phyloP scores from a whole-genome alignment of 2,113 vertebrate genomes.

The Seriola aureovittata region DNA sequence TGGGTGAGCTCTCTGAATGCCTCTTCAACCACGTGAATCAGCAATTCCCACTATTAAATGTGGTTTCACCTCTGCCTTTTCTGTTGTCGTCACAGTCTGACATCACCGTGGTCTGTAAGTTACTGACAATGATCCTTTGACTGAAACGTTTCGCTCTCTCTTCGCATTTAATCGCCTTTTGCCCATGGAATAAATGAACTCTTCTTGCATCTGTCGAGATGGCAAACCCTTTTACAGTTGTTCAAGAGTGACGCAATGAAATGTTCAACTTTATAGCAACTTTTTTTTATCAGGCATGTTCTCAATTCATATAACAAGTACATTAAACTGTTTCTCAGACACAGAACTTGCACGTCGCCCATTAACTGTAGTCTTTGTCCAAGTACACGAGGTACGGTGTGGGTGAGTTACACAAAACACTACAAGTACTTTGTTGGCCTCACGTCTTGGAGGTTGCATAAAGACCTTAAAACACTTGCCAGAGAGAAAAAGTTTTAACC shows the following conservation, averaged over 20 bases:
- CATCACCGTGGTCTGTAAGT: background rate
- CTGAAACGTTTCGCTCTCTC: background rate
- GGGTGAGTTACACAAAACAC: background rate
- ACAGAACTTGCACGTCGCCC: background rate
- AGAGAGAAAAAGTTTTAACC: no score
- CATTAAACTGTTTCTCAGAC: background rate
- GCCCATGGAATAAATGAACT: background rate
- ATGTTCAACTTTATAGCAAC: background rate
- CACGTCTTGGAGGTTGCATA: background rate
- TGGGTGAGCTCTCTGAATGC: background rate
- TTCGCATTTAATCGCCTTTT: background rate
- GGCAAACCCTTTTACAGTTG: background rate
- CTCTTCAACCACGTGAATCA: background rate
- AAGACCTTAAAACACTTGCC: no score
- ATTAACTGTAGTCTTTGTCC: background rate
- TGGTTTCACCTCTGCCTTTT: background rate
- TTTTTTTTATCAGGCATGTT: background rate
- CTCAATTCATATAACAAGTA: background rate
- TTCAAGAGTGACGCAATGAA: background rate
- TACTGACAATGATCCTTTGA: background rate
- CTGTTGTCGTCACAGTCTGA: background rate
- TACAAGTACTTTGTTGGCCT: background rate
- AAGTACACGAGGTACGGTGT: background rate
- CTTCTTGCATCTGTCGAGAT: background rate
- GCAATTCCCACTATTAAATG: conserved; percentile 1